These are phyloP conservation scores for Pelecanus crispus DNA, from an alignment of 2,113 vertebrate genomes.

Conservation along the genomic window DNA sequence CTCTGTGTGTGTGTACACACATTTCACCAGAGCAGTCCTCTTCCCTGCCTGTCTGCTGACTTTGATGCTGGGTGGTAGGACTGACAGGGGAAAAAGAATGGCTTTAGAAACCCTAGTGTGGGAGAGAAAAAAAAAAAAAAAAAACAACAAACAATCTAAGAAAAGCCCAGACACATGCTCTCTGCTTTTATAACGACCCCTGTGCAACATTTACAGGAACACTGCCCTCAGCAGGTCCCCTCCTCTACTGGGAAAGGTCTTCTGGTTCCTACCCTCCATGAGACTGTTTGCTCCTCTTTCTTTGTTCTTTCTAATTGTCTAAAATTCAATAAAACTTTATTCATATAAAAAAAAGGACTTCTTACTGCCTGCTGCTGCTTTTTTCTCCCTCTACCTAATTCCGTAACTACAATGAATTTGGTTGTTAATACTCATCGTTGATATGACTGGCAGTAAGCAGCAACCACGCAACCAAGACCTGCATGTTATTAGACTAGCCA, in stretches of 20 bases:
- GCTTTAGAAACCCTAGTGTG: slow-evolving; percentile 1
- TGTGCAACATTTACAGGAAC: slow-evolving; percentile 56
- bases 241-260: slow-evolving; percentile 38
- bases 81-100: background rate
- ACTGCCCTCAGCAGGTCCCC: slow-evolving; percentile 24
- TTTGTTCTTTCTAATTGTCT: slow-evolving; percentile 81
- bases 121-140: background rate
- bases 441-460: background rate
- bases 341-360: slow-evolving; percentile 69
- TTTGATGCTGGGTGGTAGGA: background rate
- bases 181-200: slow-evolving; percentile 65
- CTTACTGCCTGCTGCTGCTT: background rate
- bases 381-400: background rate
- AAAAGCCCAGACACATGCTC: slow-evolving; percentile 15
- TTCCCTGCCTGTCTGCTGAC: background rate
- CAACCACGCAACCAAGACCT: background rate
- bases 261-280: slow-evolving; percentile 42
- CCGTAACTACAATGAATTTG: background rate
- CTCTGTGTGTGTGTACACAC: background rate
- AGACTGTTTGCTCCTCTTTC: slow-evolving; percentile 71
- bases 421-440: background rate
- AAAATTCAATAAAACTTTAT: slow-evolving; percentile 81
- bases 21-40: background rate
- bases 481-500: background rate
- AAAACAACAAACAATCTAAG: background rate